Evolutionary conservation across 2,797 vertebrate genomes (phyloP).

Genomic region (Oreochromis grahami): DNA sequence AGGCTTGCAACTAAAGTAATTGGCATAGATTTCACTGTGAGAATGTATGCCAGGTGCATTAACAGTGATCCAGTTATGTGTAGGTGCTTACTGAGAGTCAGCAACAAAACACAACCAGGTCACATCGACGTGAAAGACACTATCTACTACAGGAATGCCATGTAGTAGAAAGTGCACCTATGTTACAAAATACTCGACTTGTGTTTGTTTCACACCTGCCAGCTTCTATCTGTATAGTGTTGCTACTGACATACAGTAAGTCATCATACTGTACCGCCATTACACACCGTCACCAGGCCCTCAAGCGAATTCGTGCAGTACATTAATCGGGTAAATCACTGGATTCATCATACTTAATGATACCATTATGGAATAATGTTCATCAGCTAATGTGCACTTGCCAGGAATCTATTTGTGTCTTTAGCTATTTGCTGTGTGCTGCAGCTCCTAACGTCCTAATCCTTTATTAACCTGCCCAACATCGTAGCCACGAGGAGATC

Average conservation of each 20-base stretch:
- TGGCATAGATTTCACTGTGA: background rate
- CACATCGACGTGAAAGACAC: constrained; percentile 7
- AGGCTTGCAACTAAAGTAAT: constrained; percentile 10
- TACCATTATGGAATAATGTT: constrained; percentile 66
- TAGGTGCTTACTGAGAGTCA: background rate
- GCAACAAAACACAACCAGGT: constrained; percentile 18
- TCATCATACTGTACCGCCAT: constrained; percentile 22
- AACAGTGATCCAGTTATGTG: constrained; percentile 4
- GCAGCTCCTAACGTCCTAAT: constrained; percentile 35
- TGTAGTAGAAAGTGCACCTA: background rate
- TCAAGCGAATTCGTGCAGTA: constrained; percentile 36
- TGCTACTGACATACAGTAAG: background rate
- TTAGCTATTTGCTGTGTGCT: constrained; percentile 40
- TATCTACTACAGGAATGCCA: background rate
- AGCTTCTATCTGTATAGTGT: background rate
- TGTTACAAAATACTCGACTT: background rate
- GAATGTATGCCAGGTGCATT: constrained; percentile 27
- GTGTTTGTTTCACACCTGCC: background rate
- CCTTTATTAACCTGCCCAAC: constrained; percentile 49
- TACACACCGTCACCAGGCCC: constrained; percentile 13
- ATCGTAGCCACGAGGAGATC: constrained; percentile 45
- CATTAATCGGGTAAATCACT: constrained; percentile 59
- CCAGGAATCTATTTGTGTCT: constrained; percentile 61
- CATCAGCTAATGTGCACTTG: constrained; percentile 63
- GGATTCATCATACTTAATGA: constrained; percentile 68